Evolutionary conservation across 2,113 vertebrate species (phyloP).

Genomic region (Calyptommatus sinebrachiatus): DNA sequence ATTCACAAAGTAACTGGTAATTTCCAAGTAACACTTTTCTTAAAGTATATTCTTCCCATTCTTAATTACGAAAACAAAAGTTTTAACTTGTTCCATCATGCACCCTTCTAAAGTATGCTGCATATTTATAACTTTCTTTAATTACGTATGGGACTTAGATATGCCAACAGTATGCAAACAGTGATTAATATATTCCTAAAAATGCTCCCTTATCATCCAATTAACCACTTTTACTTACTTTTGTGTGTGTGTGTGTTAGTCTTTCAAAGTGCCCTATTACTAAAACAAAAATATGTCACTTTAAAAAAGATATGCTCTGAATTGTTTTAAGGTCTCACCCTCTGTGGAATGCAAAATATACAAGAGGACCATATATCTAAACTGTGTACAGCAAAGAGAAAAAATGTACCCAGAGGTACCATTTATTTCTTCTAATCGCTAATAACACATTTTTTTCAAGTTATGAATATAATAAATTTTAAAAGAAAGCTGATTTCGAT

Average conservation of each 20-base stretch:
- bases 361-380: conserved; percentile 4
- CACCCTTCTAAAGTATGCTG: conserved; percentile 4
- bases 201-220: conserved; percentile 18
- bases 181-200: conserved; percentile 10
- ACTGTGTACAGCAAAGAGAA: not conserved
- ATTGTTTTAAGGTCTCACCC: not conserved
- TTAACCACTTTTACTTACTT: conserved; percentile 7
- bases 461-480: conserved; percentile 6
- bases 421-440: conserved; percentile 8
- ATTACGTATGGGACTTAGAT: conserved; percentile 26
- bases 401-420: conserved; percentile 5
- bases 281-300: conserved; percentile 5
- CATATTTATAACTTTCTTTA: conserved; percentile 28
- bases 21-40: not conserved
- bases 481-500: not conserved
- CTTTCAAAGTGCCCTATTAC: conserved; percentile 31
- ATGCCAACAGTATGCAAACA: conserved; percentile 21
- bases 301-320: conserved; percentile 2
- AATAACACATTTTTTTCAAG: not conserved
- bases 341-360: not conserved
- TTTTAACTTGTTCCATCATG: conserved; percentile 6
- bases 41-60: not conserved
- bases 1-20: not conserved
- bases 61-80: not conserved
- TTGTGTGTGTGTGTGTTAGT: not conserved